Evolutionary conservation across 2,888 invertebrate species (phyloP).

Genomic region (Plutella xylostella): DNA sequence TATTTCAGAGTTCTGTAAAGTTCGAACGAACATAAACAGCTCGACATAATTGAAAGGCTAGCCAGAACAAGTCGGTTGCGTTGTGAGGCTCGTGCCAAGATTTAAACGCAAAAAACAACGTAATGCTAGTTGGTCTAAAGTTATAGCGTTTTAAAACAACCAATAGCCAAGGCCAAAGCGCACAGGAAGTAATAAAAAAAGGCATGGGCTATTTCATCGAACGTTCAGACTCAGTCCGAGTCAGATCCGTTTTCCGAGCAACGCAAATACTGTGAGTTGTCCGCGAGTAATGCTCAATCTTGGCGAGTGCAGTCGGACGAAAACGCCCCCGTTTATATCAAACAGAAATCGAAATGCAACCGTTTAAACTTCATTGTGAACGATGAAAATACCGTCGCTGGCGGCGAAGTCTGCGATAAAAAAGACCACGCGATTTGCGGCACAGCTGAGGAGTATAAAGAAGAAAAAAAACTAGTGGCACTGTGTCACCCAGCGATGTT

Average conservation of each 20-base stretch:
- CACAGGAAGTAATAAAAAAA: slow-evolving; percentile 30
- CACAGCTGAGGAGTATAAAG: not conserved
- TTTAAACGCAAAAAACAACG: too few relatives aligned
- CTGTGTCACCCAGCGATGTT: too few relatives aligned
- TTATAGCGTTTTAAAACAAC: not conserved
- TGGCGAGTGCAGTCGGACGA: too few relatives aligned
- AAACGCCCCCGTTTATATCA: slow-evolving; percentile 25
- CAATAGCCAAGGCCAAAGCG: not conserved
- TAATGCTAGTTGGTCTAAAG: too few relatives aligned
- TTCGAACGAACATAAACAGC: too few relatives aligned
- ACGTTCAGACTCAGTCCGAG: slow-evolving; percentile 22
- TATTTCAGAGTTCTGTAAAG: too few relatives aligned
- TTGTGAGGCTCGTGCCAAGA: too few relatives aligned
- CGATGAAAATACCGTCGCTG: not conserved
- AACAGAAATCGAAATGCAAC: slow-evolving; percentile 21
- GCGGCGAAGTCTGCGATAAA: not conserved
- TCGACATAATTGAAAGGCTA: too few relatives aligned
- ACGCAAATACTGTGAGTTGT: slow-evolving; percentile 8
- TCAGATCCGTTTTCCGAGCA: slow-evolving; percentile 23
- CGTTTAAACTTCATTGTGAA: slow-evolving; percentile 1
- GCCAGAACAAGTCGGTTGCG: too few relatives aligned
- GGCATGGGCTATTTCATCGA: slow-evolving; percentile 18
- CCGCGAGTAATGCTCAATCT: too few relatives aligned
- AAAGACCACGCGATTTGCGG: not conserved
- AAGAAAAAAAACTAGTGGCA: too few relatives aligned